Base-by-base conservation (phyloP, 1,140 invertebrate genomes). In the Drosophila nikananu region DNA sequence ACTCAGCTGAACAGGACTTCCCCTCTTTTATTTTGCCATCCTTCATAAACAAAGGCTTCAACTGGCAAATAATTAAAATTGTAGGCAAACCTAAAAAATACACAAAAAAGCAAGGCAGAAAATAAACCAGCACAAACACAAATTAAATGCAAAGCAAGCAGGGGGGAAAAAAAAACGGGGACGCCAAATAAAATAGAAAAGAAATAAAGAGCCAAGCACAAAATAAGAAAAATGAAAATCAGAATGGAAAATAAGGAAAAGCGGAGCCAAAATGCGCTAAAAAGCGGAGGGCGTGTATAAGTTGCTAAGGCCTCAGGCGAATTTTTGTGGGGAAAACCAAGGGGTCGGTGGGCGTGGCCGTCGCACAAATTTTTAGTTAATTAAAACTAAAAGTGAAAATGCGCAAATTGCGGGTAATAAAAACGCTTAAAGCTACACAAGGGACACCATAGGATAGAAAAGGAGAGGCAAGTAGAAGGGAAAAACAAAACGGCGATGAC, bases 371-470 rank as follows among this genome's bases (percentile, higher is more conserved):
- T 89, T 87, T 87, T 83, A 89, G 84, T 89, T 89, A 89, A 89
- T 89, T 89, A 89, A 89, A 89, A 89, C 81, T 89, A 89, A 84
- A 87, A 84, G 84, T 81, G 77, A 87, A 89, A 87, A 89, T 70
- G 84, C 77, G 84, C 77, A 89, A 87, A 89, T 89, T 83, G 84
- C 77, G 83, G 81, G 65, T 83, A 87, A 80, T 89, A 83, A 87
- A 81, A 87, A 80, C 77, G 73, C 84, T 83, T 81, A 64, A 87
- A 70, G 72, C 55, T 48, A 46, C 68, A 44, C 65, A 39, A 41
- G 55, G 64, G 55, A 42, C 32, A 44, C 49, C 35, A 37, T 35
- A 25, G 48, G 42, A 12, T 27, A 35, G 42, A 55, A 54, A 48
- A 21, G 5, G 27, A 59, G 62, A 77, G 66, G 25, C 32, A 23